Conservation (phyloP, 2,888 invertebrate genomes). For the Caenorhabditis zanzibari region DNA sequence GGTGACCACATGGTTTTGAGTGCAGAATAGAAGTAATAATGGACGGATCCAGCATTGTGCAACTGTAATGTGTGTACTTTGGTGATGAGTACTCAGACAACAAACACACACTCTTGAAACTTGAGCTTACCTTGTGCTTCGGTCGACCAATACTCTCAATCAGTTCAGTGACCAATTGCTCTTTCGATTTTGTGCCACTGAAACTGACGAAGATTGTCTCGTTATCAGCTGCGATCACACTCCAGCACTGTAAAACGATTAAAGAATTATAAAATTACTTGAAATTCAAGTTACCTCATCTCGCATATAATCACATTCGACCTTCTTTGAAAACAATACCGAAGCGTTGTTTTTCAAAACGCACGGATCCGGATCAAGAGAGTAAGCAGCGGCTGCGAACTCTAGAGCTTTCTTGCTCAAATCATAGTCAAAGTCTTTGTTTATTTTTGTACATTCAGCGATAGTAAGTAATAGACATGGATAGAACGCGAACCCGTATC, state of each 20-base stretch:
- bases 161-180: conserved; percentile 81
- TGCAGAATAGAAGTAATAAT: conserved; percentile 80
- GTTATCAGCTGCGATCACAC: conserved; percentile 75
- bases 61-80: conserved; percentile 64
- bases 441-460: conserved; percentile 12
- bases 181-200: conserved; percentile 79
- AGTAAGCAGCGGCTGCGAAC: conserved; percentile 78
- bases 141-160: conserved; percentile 80
- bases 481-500: conserved; percentile 42
- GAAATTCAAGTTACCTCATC: conserved; percentile 71
- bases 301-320: conserved; percentile 77
- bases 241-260: conserved; percentile 79
- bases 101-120: conserved; percentile 26
- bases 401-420: conserved; percentile 47
- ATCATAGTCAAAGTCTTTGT: conserved; percentile 40
- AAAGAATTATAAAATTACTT: too few species aligned
- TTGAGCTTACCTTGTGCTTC: conserved; percentile 68
- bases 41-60: conserved; percentile 79
- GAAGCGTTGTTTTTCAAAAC: conserved; percentile 74
- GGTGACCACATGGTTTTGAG: conserved; percentile 76
- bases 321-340: conserved; percentile 63
- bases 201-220: conserved; percentile 77
- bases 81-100: conserved; percentile 23
- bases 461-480: conserved; percentile 15
- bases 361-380: conserved; percentile 76